phyloP scores from a whole-genome alignment of 2,888 invertebrate genomes.

The Polydesmus complanatus region DNA sequence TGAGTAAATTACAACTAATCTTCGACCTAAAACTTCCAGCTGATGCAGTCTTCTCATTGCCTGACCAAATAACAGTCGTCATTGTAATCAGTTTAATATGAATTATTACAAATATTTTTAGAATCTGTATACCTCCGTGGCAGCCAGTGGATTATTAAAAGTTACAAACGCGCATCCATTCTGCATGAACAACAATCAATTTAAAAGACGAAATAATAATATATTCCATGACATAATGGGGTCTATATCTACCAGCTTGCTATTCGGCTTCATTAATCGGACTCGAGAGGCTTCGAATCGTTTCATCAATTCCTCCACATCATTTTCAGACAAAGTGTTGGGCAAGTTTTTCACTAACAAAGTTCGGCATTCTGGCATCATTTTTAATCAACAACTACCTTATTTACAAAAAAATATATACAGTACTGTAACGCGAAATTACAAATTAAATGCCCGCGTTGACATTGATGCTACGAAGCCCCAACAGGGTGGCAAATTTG shows the following conservation, averaged over 20 bases:
- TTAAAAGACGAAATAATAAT: background rate
- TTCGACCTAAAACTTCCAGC: background rate
- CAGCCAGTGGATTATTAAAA: background rate
- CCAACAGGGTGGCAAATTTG: no score
- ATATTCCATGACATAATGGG: no score
- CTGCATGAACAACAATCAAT: background rate
- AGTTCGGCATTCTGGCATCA: background rate
- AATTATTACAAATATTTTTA: background rate
- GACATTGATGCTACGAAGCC: no score
- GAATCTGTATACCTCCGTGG: background rate
- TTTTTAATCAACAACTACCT: background rate
- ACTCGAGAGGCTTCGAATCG: background rate
- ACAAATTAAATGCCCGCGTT: background rate
- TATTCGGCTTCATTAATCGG: background rate
- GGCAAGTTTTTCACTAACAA: background rate
- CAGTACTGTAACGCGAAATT: background rate
- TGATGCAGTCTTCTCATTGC: background rate
- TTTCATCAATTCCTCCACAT: background rate
- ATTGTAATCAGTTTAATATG: no score
- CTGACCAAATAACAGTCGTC: background rate
- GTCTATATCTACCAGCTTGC: background rate
- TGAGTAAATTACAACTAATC: background rate
- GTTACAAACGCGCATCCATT: background rate
- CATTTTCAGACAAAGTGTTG: background rate
- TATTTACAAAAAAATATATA: background rate